phyloP scores from a whole-genome alignment of 2,113 vertebrate genomes.

The Atherinomorus stipes region DNA sequence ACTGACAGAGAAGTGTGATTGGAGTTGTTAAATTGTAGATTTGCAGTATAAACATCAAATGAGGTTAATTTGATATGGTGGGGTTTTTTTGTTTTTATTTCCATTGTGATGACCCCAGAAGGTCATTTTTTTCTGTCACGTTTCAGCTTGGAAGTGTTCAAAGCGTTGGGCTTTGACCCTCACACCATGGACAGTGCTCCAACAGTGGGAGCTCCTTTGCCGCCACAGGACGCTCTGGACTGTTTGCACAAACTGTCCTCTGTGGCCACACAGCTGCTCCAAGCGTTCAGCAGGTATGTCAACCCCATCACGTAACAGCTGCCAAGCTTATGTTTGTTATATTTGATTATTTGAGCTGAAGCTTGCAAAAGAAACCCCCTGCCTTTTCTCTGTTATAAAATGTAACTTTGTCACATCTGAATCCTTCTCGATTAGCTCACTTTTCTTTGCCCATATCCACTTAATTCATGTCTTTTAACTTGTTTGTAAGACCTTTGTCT shows the following conservation, averaged over 20 bases:
- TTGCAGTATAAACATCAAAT: background rate
- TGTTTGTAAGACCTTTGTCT: background rate
- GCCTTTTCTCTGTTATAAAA: background rate
- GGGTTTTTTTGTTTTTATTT: constrained; percentile 12
- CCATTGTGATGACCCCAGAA: constrained; percentile 12
- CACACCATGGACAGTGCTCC: constrained; percentile 59
- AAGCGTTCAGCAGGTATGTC: constrained; percentile 87
- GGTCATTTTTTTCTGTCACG: constrained; percentile 56
- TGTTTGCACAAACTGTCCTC: constrained; percentile 87
- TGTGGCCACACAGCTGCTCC: constrained; percentile 86
- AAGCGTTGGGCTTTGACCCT: constrained; percentile 77
- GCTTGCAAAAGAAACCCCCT: background rate
- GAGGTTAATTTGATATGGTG: constrained; percentile 35
- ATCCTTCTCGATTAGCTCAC: background rate
- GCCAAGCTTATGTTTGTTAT: background rate
- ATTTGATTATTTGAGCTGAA: background rate
- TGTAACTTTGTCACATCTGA: background rate
- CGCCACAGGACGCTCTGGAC: constrained; percentile 86
- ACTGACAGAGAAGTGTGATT: background rate
- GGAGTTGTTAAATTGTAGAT: background rate
- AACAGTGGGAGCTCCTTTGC: constrained; percentile 68
- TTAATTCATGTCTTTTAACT: background rate
- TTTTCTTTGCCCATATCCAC: background rate
- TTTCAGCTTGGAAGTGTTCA: constrained; percentile 79
- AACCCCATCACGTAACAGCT: background rate